Base-by-base conservation (phyloP, 2,113 vertebrate genomes). In the Dolichallabes microphthalmus region DNA sequence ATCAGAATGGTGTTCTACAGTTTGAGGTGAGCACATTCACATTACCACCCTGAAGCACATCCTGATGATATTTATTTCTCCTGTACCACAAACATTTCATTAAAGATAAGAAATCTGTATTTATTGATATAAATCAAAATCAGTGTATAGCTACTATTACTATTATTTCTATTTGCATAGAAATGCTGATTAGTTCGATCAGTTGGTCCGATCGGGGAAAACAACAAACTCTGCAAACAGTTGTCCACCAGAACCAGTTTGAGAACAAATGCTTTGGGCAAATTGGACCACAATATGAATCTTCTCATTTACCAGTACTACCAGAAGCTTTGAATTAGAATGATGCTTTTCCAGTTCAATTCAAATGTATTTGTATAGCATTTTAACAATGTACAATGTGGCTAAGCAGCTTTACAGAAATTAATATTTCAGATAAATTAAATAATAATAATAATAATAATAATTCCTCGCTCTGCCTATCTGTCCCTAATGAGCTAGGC, bases 161-260 rank as follows among this genome's bases (percentile, higher is more conserved):
- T n/a, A n/a, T 57, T 57, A 19, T 22, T 39, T 35, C 32, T 35
- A 39, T 17, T 63, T 45, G 17, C 53, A 35, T 19, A 22, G 53
- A 10, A 57, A 77, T 77, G n/a, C 76, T 80, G 58, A 80, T 64
- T 63, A 80, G 57, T 60, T 25, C 10, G 77, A 25, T 35, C 57
- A 39, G 5, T 64, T 80, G 35, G 13, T 45, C 58, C 2, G 10
- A 50, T 64, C 12, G 19, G 35, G 14, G 35, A 25, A 80, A 45
- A 80, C 27, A 45, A 80, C 30, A 14, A 77, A 22, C 76, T 82
- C 53, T 77, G 73, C 61, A 22, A 32, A 76, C 32, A 30, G 22
- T 60, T 78, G 61, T 82, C 71, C 74, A 78, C 53, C 57, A 76
- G 87, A 52, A 80, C 64, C 15, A 55, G 35, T 75, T 35, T 52